These are phyloP conservation scores for Dermatemys mawii DNA, from an alignment of 2,113 vertebrate species.

Conservation along the genomic window DNA sequence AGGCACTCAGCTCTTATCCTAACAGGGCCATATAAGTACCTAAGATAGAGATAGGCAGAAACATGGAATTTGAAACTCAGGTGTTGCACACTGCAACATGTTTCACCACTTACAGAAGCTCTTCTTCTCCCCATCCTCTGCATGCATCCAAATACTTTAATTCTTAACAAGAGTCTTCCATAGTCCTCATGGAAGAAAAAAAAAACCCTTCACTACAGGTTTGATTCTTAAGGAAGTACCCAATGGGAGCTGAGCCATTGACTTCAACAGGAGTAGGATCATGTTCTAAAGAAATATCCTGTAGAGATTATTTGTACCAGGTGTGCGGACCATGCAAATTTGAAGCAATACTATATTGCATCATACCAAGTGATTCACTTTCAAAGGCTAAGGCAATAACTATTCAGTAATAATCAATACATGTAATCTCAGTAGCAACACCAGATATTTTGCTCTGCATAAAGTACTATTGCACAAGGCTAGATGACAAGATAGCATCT, in stretches of 20 bases:
- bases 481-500: not conserved
- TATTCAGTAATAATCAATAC: not conserved
- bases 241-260: not conserved
- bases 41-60: not conserved
- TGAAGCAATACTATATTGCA: not conserved
- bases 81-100: fast-evolving
- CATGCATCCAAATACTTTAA: not conserved
- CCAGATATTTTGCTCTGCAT: not conserved
- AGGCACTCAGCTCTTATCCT: not conserved
- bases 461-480: not conserved
- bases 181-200: not conserved
- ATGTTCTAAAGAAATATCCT: not conserved
- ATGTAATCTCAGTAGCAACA: not conserved
- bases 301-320: not conserved
- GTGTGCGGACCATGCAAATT: not conserved
- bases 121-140: not conserved
- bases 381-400: not conserved
- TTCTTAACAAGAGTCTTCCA: not conserved
- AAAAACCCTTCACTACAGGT: not conserved
- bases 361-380: not conserved
- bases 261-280: not conserved
- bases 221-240: not conserved
- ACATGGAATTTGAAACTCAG: not conserved
- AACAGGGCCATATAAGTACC: not conserved
- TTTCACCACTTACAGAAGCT: not conserved